Percentiles rank a stretch among this genome's conserved stretches.
These are phyloP conservation scores for Zaprionus ghesquierei DNA, from an alignment of 1,140 invertebrate species.

Conservation along the genomic window DNA sequence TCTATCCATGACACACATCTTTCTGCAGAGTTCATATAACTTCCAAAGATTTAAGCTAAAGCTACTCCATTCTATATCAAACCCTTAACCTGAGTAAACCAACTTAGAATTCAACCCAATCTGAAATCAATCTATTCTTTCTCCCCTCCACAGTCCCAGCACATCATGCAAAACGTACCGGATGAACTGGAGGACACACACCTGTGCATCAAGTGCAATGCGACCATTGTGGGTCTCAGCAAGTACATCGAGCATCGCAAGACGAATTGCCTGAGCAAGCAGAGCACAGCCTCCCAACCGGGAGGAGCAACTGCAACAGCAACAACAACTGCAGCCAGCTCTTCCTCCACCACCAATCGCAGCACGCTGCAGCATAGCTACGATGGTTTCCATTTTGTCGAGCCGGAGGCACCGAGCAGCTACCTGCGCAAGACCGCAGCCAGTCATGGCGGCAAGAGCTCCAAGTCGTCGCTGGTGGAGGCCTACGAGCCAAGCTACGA, in stretches of 20 bases:
- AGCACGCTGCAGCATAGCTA: constrained; percentile 56
- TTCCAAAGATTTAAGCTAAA: too few relatives aligned
- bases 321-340: constrained; percentile 1
- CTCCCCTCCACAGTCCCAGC: background rate
- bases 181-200: constrained; percentile 90
- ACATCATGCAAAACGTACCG: constrained; percentile 82
- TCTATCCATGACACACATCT: too few relatives aligned
- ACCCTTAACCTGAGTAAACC: background rate
- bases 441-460: constrained; percentile 68
- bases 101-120: background rate
- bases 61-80: background rate
- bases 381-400: constrained; percentile 79
- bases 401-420: constrained; percentile 77
- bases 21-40: too few relatives aligned
- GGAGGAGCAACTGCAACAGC: constrained; percentile 13
- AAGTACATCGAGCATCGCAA: constrained; percentile 93
- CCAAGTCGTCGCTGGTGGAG: constrained; percentile 64
- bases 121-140: background rate
- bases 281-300: background rate
- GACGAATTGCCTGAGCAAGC: constrained; percentile 83
- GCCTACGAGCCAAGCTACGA: constrained; percentile 83
- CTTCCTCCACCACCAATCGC: constrained; percentile 48
- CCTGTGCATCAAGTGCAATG: constrained; percentile 92
- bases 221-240: constrained; percentile 90
- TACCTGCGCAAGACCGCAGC: constrained; percentile 56